These are phyloP conservation scores for Leptopilina boulardi DNA, from an alignment of 1,140 invertebrate genomes.

Conservation along the genomic window DNA sequence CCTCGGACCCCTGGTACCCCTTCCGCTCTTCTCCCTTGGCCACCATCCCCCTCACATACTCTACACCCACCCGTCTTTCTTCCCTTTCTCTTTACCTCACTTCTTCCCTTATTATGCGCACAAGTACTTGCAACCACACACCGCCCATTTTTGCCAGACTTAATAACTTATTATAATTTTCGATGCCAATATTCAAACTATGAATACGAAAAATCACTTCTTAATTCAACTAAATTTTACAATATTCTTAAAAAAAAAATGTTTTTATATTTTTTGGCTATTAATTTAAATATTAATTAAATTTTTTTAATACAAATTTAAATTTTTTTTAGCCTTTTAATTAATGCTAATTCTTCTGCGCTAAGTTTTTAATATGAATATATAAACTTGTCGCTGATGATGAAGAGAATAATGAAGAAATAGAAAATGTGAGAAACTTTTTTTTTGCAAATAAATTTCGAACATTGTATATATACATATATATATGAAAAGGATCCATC, in stretches of 20 bases:
- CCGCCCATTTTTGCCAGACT: conserved; percentile 51
- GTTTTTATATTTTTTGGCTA: no score
- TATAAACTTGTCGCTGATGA: no score
- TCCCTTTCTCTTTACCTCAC: conserved; percentile 15
- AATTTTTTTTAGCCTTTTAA: no score
- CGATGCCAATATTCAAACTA: conserved; percentile 22
- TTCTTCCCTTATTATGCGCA: conserved; percentile 24
- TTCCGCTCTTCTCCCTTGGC: conserved; percentile 39
- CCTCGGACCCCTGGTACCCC: conserved; percentile 56
- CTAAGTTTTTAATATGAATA: no score
- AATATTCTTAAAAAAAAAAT: no score
- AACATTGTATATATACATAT: background rate
- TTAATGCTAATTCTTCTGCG: no score
- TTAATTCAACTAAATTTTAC: background rate
- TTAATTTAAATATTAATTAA: no score
- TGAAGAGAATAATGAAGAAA: no score
- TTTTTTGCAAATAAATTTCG: background rate
- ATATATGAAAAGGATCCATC: background rate
- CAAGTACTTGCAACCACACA: conserved; percentile 36
- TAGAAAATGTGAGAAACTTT: background rate
- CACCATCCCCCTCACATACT: no score
- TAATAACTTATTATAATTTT: conserved; percentile 69
- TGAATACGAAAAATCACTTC: background rate
- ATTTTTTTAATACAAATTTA: no score
- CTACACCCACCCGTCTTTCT: conserved; percentile 43